Evolutionary conservation across 2,797 vertebrate species (phyloP).

Genomic region (Chaetodon trifasciatus): DNA sequence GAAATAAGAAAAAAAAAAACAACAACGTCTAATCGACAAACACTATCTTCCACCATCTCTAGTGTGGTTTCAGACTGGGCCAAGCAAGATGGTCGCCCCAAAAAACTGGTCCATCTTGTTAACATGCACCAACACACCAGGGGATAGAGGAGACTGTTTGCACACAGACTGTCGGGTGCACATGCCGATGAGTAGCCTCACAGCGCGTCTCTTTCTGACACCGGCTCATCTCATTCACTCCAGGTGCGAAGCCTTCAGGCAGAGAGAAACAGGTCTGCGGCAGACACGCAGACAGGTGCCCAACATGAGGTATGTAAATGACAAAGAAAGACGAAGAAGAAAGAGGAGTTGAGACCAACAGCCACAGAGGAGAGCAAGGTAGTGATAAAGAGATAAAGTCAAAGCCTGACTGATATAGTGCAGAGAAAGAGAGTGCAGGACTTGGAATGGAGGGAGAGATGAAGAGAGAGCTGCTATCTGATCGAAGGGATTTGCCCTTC

Average conservation of each 20-base stretch:
- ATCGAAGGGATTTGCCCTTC: conserved; percentile 84
- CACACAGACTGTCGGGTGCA: conserved; percentile 19
- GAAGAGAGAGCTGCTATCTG: conserved; percentile 77
- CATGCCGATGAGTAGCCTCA: conserved; percentile 43
- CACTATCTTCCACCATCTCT: conserved; percentile 28
- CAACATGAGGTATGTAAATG: conserved; percentile 33
- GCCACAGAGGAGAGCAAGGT: conserved; percentile 33
- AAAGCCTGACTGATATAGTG: conserved; percentile 66
- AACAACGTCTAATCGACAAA: conserved; percentile 34
- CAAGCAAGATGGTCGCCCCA: conserved; percentile 60
- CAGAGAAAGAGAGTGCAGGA: conserved; percentile 65
- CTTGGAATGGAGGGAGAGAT: conserved; percentile 68
- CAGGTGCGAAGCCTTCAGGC: conserved; percentile 30
- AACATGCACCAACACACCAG: conserved; percentile 51
- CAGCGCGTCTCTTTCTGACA: conserved; percentile 40
- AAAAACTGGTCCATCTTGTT: conserved; percentile 77
- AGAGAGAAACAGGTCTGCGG: conserved; percentile 21
- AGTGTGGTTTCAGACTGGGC: conserved; percentile 45
- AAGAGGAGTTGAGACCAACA: conserved; percentile 23
- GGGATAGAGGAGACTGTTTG: conserved; percentile 23
- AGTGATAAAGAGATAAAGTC: conserved; percentile 72
- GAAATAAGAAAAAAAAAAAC: conserved; percentile 1
- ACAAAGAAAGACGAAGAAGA: conserved; percentile 5
- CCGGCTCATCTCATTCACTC: conserved; percentile 49
- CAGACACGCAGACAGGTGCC: conserved; percentile 23